phyloP scores from a whole-genome alignment of 2,113 vertebrate genomes.

The Oreochromis spilurus region DNA sequence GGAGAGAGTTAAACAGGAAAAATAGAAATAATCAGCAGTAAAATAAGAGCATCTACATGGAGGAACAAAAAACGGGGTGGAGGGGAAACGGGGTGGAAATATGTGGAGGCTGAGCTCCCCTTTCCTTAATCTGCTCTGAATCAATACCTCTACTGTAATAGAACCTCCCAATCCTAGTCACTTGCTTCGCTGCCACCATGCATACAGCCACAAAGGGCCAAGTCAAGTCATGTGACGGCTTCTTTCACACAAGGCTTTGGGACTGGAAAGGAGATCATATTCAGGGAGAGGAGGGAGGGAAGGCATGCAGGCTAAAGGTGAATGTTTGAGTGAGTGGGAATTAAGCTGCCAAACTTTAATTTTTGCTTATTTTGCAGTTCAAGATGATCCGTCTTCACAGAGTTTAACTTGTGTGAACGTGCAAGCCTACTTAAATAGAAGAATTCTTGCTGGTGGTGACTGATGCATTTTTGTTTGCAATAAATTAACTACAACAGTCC shows the following conservation, averaged over 20 bases:
- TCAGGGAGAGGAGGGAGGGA: not conserved
- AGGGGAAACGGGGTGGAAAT: not conserved
- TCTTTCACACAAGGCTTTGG: slow-evolving; percentile 50
- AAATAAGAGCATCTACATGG: not conserved
- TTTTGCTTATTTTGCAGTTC: not conserved
- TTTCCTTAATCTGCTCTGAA: slow-evolving; percentile 46
- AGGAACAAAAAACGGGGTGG: not conserved
- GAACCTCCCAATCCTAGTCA: slow-evolving; percentile 50
- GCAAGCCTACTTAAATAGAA: not conserved
- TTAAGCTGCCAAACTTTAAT: not conserved
- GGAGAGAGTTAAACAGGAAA: slow-evolving; percentile 7
- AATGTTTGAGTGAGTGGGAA: slow-evolving; percentile 13
- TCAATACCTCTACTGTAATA: slow-evolving; percentile 65
- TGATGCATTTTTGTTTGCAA: not conserved
- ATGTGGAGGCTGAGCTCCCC: not conserved
- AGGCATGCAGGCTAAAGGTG: slow-evolving; percentile 34
- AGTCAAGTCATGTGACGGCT: slow-evolving; percentile 61
- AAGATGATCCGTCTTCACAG: not conserved
- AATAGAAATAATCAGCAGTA: slow-evolving; percentile 8
- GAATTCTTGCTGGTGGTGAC: not conserved
- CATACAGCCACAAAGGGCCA: slow-evolving; percentile 47
- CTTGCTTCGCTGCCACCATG: slow-evolving; percentile 31
- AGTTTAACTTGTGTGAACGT: not conserved
- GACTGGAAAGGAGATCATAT: slow-evolving; percentile 37
- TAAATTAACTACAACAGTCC: not conserved